Base-by-base conservation (phyloP, 2,888 invertebrate species). In the Periphyllus acericola region DNA sequence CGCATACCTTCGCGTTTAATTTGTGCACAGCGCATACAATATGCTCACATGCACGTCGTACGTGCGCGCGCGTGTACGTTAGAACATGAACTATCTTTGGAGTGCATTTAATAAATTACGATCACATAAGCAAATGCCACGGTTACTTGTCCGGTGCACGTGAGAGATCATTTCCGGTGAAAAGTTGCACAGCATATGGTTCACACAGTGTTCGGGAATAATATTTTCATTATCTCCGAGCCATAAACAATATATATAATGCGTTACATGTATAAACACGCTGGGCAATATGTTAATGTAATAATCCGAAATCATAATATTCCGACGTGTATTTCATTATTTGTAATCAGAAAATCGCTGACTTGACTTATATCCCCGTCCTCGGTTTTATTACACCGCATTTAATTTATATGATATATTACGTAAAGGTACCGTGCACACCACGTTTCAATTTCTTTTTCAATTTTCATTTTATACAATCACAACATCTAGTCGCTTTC, bases 131-230 rank as follows among this genome's bases (percentile, higher is more conserved):
- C 74, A 83, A 83, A 83, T 29, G 29, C 40, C 74, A 29, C 21
- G 74, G 83, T 74, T 36, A 66, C 76, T 17, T 66, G 76, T 76
- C 66, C 66, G 40, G 4, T 46, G 19, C 52, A 19, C 21, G 34
- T 74, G 74, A 74, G 36, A 83, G 60, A 83, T 83, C 36, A 60
- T 83, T 83, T 83, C 83, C 83, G 83, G 83, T 74, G 74, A 74
- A 83, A 83, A 74, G 36, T 83, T 60, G 74, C 55, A 60, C 74
- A 32, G 19, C 52, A 68, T 74, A n/a, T n/a, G 52, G 78, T 78
- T 78, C 78, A 72, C 82, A 55, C 3, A 40, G 36, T 60, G 83
- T 83, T 83, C 34, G 72, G 36, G n/a, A 66, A 83, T 83, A 40
- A 25, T 76, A 66, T 76, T n/a, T n/a, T 40, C 75, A 66, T 83